phyloP scores from a whole-genome alignment of 1,140 invertebrate genomes.

The Physella acuta region DNA sequence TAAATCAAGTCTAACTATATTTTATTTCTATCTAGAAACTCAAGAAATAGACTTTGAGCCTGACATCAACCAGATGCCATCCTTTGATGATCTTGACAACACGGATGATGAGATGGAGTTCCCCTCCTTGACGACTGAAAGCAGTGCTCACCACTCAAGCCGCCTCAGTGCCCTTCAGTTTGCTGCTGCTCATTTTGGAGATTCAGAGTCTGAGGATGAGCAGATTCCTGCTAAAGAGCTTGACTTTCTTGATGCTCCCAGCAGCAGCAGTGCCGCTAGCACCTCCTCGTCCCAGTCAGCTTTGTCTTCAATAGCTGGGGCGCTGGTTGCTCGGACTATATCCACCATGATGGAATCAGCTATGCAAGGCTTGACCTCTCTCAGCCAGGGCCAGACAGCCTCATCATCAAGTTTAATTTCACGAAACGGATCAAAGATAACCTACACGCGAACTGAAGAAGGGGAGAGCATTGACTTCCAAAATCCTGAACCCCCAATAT shows the following conservation, averaged over 20 bases:
- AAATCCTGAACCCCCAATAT: constrained; percentile 25
- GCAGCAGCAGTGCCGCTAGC: constrained; percentile 3
- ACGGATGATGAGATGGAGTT: constrained; percentile 46
- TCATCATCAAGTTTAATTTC: constrained; percentile 33
- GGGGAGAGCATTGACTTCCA: constrained; percentile 33
- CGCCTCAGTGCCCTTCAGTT: constrained; percentile 11
- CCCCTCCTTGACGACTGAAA: constrained; percentile 5
- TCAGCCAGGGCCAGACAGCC: constrained; percentile 26
- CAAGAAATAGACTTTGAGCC: constrained; percentile 39
- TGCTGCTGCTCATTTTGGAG: constrained; percentile 38
- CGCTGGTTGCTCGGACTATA: constrained; percentile 39
- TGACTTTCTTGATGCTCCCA: constrained; percentile 28
- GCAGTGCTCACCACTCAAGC: constrained; percentile 12
- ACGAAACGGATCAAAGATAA: constrained; percentile 30
- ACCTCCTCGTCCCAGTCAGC: constrained; percentile 9
- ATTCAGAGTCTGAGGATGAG: constrained; percentile 41
- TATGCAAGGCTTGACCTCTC: constrained; percentile 32
- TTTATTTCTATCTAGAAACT: constrained; percentile 22
- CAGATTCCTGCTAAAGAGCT: constrained; percentile 31
- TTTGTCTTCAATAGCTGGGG: constrained; percentile 23
- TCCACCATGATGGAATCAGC: constrained; percentile 44
- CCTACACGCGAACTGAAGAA: constrained; percentile 33
- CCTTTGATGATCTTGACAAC: constrained; percentile 49
- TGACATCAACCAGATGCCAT: constrained; percentile 46
- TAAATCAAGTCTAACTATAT: neutral